Evolutionary conservation across 2,113 vertebrate genomes (phyloP), one percentile per base, ranked within the genome.

Genomic region (Oreochromis spilurus): DNA sequence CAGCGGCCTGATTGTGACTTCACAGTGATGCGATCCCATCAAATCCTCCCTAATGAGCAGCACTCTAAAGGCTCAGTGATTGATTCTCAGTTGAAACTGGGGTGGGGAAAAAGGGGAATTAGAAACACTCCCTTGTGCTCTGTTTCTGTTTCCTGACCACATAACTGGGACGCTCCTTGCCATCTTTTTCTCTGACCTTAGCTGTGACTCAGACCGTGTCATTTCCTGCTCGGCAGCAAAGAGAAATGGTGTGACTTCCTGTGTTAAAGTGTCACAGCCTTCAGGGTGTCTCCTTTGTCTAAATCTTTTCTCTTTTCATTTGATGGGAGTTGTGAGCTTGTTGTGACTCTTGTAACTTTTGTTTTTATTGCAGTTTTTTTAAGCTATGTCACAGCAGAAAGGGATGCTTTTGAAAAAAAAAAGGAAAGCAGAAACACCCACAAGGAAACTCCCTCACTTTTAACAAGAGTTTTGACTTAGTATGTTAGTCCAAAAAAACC

Each of bases 281-380:
- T 26, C 29, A 1, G 82, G 83, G 4, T 38, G 55, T 80, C 55
- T 29, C 81, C 87, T 86, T 40, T 21, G 6, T 60, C 70, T 60
- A 77, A 87, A 80, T 83, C 75, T 19, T 72, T 79, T 90, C 72
- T 89, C 88, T 90, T 87, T 82, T 45, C 54, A 31, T 77, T 7
- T 24, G 75, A 34, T 53, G 48, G 29, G 26, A 78, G 75, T 5
- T 36, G 75, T 13, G 75, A 53, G 48, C 75, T 53, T 78, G 75
- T 78, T 78, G 48, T 14, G 75, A 78, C 45, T 78, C 29, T 53
- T 48, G 24, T 75, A 29, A 48, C 70, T 48, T 75, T 53, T 21
- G 7, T 36, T 53, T 79, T 53, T 14, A 53, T 54, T 29, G 21
- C 13, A 45, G 26, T 26, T 72, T 75, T 75, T 45, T 29, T 19